Percentiles rank a stretch among this genome's conserved stretches.
Evolutionary conservation across 2,888 invertebrate species (phyloP).

Genomic region (Athrips mouffetella): DNA sequence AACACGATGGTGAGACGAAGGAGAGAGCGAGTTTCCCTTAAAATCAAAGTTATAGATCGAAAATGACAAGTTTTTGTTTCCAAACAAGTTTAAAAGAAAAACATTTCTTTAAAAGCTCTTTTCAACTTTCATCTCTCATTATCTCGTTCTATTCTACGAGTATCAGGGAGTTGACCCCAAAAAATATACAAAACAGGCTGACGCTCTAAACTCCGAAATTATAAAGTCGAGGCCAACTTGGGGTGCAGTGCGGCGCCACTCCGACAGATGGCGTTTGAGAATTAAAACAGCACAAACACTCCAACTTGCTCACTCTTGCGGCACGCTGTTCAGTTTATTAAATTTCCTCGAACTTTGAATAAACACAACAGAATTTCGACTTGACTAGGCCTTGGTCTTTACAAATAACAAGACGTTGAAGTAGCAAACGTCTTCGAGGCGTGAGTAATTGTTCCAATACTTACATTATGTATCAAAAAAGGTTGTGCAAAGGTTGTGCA

Average conservation of each 20-base stretch:
- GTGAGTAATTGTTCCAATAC: no score
- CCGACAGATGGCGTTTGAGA: conserved; percentile 30
- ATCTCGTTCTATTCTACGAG: not conserved
- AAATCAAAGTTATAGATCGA: no score
- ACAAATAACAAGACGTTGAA: no score
- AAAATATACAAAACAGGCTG: conserved; percentile 26
- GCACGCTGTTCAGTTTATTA: conserved; percentile 24
- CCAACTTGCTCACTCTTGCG: conserved; percentile 21
- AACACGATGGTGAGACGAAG: no score
- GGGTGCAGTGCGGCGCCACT: conserved; percentile 26
- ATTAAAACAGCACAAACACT: conserved; percentile 31
- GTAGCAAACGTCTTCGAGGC: no score
- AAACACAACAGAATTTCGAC: conserved; percentile 24
- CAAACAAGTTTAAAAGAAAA: no score
- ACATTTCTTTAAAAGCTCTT: no score
- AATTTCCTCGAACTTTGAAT: conserved; percentile 26
- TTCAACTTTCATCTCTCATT: not conserved
- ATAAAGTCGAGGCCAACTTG: conserved; percentile 27
- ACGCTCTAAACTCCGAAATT: conserved; percentile 27
- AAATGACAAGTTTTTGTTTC: no score
- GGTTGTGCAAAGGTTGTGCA: no score
- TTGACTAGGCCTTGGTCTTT: conserved; percentile 2
- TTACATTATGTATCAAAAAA: no score
- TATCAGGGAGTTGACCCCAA: not conserved
- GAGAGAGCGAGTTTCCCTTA: no score